Percentiles rank a stretch among this genome's conserved stretches.
phyloP scores from a whole-genome alignment of 2,113 vertebrate genomes.

The Onychostruthus taczanowskii region DNA sequence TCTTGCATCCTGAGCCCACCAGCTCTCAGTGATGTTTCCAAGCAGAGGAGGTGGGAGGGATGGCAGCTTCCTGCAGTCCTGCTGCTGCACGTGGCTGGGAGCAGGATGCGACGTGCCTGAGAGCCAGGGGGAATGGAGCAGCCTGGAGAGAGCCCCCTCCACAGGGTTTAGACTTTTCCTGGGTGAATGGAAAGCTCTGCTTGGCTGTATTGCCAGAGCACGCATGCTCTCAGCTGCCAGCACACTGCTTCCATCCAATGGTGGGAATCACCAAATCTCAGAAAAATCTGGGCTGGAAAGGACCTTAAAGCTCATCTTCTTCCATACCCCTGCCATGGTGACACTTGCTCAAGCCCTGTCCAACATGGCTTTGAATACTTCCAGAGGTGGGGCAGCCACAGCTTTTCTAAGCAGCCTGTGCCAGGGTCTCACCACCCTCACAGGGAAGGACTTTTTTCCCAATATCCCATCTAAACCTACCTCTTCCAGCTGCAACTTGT shows the following conservation, averaged over 20 bases:
- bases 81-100: not conserved
- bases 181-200: not conserved
- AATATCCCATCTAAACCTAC: not conserved
- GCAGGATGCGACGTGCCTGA: rapidly evolving
- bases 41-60: not conserved
- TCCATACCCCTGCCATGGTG: no score
- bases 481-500: not conserved
- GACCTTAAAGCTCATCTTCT: not conserved
- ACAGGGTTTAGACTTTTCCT: rapidly evolving
- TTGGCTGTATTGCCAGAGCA: not conserved
- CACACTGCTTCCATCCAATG: rapidly evolving
- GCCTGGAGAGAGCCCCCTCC: not conserved
- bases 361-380: not conserved
- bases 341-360: not conserved
- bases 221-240: rapidly evolving
- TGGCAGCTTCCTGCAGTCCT: not conserved
- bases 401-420: not conserved
- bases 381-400: not conserved
- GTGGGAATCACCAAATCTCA: not conserved
- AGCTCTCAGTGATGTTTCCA: not conserved
- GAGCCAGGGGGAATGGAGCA: not conserved
- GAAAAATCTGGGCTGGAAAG: not conserved
- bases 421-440: not conserved
- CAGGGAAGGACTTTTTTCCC: not conserved
- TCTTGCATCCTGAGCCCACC: not conserved